phyloP scores from a whole-genome alignment of 2,888 invertebrate species.

The Andrena marginata region DNA sequence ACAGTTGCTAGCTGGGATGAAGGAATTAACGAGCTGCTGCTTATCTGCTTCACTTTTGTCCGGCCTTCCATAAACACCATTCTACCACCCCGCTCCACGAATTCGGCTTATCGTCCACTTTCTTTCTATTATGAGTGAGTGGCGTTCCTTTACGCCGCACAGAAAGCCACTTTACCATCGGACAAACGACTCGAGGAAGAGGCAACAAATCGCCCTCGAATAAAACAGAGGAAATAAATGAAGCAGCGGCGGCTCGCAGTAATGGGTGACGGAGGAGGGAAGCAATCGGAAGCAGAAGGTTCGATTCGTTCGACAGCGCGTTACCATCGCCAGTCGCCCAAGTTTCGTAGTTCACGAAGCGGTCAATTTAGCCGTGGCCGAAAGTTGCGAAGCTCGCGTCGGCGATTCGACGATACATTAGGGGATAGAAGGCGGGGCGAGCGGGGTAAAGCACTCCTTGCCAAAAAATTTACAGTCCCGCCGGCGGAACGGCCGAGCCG shows the following conservation, averaged over 20 bases:
- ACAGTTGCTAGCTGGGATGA: constrained; percentile 1
- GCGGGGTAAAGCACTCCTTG: constrained; percentile 24
- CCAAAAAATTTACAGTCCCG: constrained; percentile 53
- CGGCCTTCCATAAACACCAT: constrained; percentile 10
- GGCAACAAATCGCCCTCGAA: not conserved
- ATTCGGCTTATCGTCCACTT: not conserved
- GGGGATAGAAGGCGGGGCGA: not conserved
- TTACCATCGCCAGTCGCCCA: not conserved
- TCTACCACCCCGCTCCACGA: not conserved
- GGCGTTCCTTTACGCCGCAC: not conserved
- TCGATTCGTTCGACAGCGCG: constrained; percentile 7
- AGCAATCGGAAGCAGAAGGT: constrained; percentile 1
- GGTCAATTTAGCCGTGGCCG: constrained; percentile 31
- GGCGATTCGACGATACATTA: constrained; percentile 32
- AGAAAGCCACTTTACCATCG: not conserved
- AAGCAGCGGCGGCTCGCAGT: too few relatives aligned
- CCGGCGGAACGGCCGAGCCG: constrained; percentile 38
- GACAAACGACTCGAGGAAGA: not conserved
- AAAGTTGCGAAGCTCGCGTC: constrained; percentile 6
- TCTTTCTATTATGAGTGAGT: not conserved
- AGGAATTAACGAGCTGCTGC: constrained; percentile 16
- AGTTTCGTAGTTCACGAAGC: constrained; percentile 22
- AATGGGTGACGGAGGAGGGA: constrained; percentile 2
- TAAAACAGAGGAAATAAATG: not conserved
- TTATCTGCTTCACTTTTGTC: constrained; percentile 4